Conservation (phyloP, 2,113 vertebrate genomes). For the Peromyscus polionotus region DNA sequence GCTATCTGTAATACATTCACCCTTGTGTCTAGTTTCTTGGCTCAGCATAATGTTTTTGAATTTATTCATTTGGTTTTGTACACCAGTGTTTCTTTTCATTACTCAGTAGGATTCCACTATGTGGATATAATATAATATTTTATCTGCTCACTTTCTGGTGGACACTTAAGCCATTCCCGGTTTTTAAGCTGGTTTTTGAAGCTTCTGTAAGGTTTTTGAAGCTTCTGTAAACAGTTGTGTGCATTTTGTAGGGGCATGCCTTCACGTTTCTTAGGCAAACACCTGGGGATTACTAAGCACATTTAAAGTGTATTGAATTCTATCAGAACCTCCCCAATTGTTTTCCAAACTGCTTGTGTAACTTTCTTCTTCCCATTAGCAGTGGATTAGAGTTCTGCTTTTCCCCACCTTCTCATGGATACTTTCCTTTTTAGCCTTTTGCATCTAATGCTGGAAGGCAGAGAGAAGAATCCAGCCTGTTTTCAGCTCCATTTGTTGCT, state of each 20-base stretch:
- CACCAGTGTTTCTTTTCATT: conserved; percentile 23
- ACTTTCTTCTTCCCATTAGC: neutral
- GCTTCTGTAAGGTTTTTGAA: neutral
- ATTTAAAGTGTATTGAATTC: neutral
- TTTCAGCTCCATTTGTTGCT: conserved; percentile 18
- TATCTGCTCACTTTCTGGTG: neutral
- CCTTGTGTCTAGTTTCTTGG: neutral
- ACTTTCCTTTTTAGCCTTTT: neutral
- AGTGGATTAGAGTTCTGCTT: neutral
- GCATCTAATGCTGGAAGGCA: neutral
- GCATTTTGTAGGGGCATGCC: neutral
- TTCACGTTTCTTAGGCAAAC: neutral
- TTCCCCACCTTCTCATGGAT: neutral
- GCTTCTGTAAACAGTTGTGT: neutral
- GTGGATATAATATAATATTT: neutral
- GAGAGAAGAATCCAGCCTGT: neutral
- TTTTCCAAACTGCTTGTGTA: neutral
- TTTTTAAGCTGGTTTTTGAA: neutral
- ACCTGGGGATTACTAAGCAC: neutral
- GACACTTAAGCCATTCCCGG: neutral
- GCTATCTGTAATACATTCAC: neutral
- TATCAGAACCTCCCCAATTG: conserved; percentile 18
- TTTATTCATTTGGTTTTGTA: conserved; percentile 34
- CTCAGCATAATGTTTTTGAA: neutral
- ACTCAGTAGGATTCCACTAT: neutral